phyloP scores from a whole-genome alignment of 1,140 invertebrate genomes.

The Lerema accius region DNA sequence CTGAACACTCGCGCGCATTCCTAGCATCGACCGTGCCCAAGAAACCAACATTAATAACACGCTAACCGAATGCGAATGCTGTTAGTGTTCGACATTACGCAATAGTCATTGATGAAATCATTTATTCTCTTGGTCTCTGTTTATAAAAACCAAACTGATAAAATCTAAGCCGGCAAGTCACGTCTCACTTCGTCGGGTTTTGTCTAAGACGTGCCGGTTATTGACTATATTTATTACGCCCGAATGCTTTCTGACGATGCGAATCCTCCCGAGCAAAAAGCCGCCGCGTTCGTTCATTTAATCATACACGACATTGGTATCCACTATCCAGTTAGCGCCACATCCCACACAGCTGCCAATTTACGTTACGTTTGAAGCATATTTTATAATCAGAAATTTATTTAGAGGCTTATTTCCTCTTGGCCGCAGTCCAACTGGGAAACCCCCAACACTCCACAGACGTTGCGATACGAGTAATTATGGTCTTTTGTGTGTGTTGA shows the following conservation, averaged over 20 bases:
- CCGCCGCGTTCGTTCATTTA: not conserved
- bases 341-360: constrained; percentile 34
- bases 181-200: constrained; percentile 8
- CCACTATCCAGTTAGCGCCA: not conserved
- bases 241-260: not conserved
- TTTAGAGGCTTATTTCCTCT: constrained; percentile 69
- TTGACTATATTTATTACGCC: constrained; percentile 2
- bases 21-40: constrained; percentile 25
- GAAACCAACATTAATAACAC: not conserved
- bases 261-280: not conserved
- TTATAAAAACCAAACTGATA: constrained; percentile 19
- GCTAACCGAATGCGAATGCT: not conserved
- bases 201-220: constrained; percentile 11
- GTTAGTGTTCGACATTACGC: not conserved
- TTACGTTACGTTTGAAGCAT: constrained; percentile 48
- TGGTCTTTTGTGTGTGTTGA: constrained; percentile 60
- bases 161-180: constrained; percentile 8
- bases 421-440: constrained; percentile 71
- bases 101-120: constrained; percentile 20
- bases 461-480: constrained; percentile 65
- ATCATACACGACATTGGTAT: constrained; percentile 6
- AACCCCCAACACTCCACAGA: constrained; percentile 69
- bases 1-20: constrained; percentile 46
- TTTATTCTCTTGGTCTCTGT: not conserved
- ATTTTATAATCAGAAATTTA: constrained; percentile 70